phyloP scores from a whole-genome alignment of 1,140 invertebrate species.

The Neoseiulus cucumeris region DNA sequence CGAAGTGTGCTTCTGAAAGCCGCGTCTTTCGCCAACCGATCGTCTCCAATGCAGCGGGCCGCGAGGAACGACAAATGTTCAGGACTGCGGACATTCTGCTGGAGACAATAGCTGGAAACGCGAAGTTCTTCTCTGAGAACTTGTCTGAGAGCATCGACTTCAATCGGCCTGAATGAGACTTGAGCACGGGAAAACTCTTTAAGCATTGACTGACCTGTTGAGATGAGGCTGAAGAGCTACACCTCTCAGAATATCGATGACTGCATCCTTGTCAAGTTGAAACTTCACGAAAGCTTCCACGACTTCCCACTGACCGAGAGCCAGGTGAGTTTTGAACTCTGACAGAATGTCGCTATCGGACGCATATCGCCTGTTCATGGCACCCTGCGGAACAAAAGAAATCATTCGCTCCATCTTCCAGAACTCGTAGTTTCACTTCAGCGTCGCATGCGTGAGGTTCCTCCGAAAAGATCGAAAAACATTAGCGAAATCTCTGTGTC shows the following conservation, averaged over 20 bases:
- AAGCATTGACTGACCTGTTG: no score
- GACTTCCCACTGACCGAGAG: constrained; percentile 1
- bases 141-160: no score
- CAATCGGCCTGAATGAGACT: no score
- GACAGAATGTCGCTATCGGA: not conserved
- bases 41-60: not conserved
- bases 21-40: not conserved
- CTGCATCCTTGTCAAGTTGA: not conserved
- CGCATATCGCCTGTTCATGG: not conserved
- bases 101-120: not conserved
- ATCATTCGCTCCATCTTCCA: no score
- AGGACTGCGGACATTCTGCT: not conserved
- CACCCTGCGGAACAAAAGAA: no score
- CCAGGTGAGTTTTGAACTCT: not conserved
- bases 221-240: not conserved
- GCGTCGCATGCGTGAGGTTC: no score
- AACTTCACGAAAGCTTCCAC: constrained; percentile 3
- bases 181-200: no score
- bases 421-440: no score
- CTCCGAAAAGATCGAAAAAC: no score
- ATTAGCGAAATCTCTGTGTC: no score
- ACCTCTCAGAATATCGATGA: not conserved
- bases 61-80: not conserved
- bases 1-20: not conserved
- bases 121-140: no score